Base-by-base conservation (phyloP, 2,888 invertebrate genomes). In the Drosophila neonasuta region DNA sequence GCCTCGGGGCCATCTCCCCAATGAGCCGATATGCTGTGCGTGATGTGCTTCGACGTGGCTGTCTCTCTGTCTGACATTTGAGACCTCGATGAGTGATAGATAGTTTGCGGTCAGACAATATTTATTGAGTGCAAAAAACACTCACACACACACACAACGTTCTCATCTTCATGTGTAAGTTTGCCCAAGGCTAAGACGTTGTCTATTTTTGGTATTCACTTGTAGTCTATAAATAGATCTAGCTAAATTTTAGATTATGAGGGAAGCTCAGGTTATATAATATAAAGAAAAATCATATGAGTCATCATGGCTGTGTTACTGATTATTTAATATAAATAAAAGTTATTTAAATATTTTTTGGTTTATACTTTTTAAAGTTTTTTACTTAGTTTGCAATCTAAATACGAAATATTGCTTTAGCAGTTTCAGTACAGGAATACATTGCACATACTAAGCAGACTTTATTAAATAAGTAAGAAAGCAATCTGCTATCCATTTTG, bases 91-190 rank as follows among this genome's bases (percentile, higher is more conserved):
- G 70, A 75, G 74, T 65, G 75, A 75, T 77, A 70, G 74, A 70
- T 75, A 64, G 66, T 66, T 48, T 77, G 74, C 69, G 75, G 75
- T 77, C 77, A 75, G 84, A 81, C 71, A 70, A 68, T 86, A 86
- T 77, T 81, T 86, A 81, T 84, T 78, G 84, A 80, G 84, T 81
- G 84, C 68, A 68, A 73, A 74, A 83, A 71, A 57, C 68, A 68
- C 77, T 57, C 59, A 17, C 44, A 13, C 8, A 39, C 39, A 46
- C 29, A 30, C 46, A 29, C 13, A 6, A 24, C 0, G 24, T 6
- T 24, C 24, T 24, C 24, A 24, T 24, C 6, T 24, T 17, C 44
- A 11, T 15, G 49, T 67, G 68, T 61, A 62, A 52, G 57, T 6
- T n/a, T 55, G 74, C 77, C 62, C 13, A 44, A 45, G 44, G 73